Evolutionary conservation across 1,140 invertebrate genomes (phyloP).

Genomic region (Drosophila kikkawai): DNA sequence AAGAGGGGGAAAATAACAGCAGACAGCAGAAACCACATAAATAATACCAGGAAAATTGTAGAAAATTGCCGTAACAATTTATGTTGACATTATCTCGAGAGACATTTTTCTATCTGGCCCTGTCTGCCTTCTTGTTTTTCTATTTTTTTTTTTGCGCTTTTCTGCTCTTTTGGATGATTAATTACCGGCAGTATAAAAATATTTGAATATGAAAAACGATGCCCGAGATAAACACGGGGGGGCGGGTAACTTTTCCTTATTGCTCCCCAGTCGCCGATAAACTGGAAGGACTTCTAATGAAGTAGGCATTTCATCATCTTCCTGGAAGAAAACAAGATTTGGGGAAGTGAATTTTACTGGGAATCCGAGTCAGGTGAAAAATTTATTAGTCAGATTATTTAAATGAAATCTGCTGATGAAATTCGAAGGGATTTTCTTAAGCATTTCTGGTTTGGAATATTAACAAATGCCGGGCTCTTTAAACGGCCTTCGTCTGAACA

Average conservation of each 20-base stretch:
- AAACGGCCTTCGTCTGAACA: neutral
- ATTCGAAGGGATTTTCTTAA: neutral
- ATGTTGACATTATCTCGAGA: constrained; percentile 82
- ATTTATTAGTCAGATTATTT: constrained; percentile 11
- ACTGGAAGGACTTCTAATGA: constrained; percentile 63
- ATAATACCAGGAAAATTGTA: constrained; percentile 74
- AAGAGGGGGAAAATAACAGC: neutral
- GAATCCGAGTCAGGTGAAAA: neutral
- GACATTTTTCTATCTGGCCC: constrained; percentile 61
- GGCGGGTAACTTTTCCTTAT: constrained; percentile 64
- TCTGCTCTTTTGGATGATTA: constrained; percentile 60
- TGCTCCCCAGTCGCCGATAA: constrained; percentile 76
- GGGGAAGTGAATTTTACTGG: no score
- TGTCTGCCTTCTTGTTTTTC: neutral
- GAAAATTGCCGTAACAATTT: constrained; percentile 81
- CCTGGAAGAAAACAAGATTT: constrained; percentile 13
- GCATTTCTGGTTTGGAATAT: neutral
- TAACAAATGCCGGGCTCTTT: neutral
- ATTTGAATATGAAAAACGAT: constrained; percentile 82
- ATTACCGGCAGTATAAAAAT: constrained; percentile 59
- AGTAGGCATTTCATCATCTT: constrained; percentile 69
- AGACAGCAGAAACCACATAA: constrained; percentile 53
- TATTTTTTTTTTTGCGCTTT: constrained; percentile 9
- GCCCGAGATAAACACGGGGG: constrained; percentile 37
- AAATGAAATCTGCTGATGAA: neutral